A percentile compares a stretch with the other conserved stretches of the same genome.
Conservation (phyloP, 2,797 vertebrate species). For the Somateria mollissima region DNA sequence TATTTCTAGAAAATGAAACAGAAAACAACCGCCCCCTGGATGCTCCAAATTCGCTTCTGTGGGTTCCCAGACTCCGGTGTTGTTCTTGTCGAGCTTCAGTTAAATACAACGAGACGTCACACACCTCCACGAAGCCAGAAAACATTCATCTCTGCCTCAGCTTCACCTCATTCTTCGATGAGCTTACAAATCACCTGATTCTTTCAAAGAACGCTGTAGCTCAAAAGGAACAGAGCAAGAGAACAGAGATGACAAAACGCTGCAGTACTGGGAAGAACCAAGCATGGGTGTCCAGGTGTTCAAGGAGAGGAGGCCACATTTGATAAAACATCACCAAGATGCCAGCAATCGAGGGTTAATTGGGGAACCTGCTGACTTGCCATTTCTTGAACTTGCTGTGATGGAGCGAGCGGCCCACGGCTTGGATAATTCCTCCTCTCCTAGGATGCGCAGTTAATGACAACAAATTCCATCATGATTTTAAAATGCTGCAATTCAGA, state of each 20-base stretch:
- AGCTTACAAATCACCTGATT: neutral
- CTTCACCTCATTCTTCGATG: neutral
- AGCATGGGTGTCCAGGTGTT: neutral
- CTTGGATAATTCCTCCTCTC: neutral
- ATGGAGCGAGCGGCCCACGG: neutral
- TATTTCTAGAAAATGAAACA: neutral
- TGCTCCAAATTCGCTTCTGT: neutral
- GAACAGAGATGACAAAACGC: neutral
- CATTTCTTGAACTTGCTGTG: neutral
- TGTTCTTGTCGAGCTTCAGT: neutral
- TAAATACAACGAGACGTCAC: neutral
- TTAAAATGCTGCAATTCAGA: neutral
- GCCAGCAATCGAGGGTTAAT: no score
- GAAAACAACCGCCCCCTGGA: neutral
- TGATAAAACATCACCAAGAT: no score
- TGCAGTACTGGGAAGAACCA: neutral
- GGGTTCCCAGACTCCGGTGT: neutral
- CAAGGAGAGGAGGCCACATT: neutral
- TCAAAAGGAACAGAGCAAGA: neutral
- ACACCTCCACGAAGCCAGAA: neutral
- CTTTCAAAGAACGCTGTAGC: neutral
- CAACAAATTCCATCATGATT: neutral
- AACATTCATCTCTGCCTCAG: neutral
- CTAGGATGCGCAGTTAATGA: accelerated
- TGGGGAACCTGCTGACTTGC: no score